Evolutionary conservation across 1,140 invertebrate species (phyloP).

Genomic region (Capitella teleta): DNA sequence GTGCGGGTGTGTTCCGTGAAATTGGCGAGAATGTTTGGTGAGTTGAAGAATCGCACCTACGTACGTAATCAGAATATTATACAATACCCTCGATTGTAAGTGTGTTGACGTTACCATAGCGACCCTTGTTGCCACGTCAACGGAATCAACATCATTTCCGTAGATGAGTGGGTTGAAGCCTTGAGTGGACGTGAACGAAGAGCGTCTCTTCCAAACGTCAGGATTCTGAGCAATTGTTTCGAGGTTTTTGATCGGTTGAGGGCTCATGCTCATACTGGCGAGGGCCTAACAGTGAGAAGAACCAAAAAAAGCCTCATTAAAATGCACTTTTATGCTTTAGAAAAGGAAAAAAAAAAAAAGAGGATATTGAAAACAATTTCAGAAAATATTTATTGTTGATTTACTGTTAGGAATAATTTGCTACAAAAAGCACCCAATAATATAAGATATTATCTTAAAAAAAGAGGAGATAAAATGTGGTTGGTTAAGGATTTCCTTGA

Average conservation of each 20-base stretch:
- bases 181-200: constrained; percentile 45
- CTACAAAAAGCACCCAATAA: too few species aligned
- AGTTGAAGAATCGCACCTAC: constrained; percentile 96
- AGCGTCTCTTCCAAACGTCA: constrained; percentile 33
- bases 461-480: too few species aligned
- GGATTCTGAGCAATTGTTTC: constrained; percentile 40
- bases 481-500: too few species aligned
- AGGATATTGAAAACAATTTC: too few species aligned
- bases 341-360: too few species aligned
- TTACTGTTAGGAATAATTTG: too few species aligned
- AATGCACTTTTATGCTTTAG: too few species aligned
- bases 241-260: constrained; percentile 46
- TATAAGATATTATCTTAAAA: too few species aligned
- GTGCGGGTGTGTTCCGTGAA: constrained; percentile 96
- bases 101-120: too few species aligned
- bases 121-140: constrained; percentile 94
- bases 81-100: too few species aligned
- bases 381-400: too few species aligned
- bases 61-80: too few species aligned
- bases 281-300: constrained; percentile 34
- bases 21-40: constrained; percentile 89
- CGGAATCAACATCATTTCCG: constrained; percentile 92
- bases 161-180: constrained; percentile 78
- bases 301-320: not conserved
- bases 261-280: constrained; percentile 47